Percentiles rank a stretch among this genome's conserved stretches.
phyloP scores from a whole-genome alignment of 2,797 vertebrate genomes.

The Chanos chanos region DNA sequence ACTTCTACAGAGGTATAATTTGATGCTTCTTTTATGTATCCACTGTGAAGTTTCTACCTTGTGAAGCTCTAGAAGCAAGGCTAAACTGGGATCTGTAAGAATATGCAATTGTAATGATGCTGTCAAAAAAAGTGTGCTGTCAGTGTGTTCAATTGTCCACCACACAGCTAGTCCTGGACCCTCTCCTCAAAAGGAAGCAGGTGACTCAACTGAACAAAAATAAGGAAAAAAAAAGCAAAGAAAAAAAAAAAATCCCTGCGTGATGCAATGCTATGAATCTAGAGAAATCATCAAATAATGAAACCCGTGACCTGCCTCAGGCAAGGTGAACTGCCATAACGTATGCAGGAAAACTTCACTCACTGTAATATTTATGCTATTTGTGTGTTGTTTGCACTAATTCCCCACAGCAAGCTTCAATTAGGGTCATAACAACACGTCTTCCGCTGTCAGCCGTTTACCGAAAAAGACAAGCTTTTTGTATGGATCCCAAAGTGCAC shows the following conservation, averaged over 20 bases:
- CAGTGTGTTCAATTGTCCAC: too few relatives aligned
- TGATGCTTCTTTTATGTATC: too few relatives aligned
- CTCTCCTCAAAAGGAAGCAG: slow-evolving; percentile 71
- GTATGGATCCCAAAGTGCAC: slow-evolving; percentile 36
- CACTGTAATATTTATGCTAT: slow-evolving; percentile 76
- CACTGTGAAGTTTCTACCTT: too few relatives aligned
- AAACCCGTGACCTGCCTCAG: slow-evolving; percentile 70
- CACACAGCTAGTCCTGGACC: too few relatives aligned
- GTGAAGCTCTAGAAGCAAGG: too few relatives aligned
- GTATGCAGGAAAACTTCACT: slow-evolving; percentile 79
- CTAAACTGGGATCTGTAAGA: too few relatives aligned
- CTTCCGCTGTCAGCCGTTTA: slow-evolving; percentile 59
- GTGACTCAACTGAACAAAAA: slow-evolving; percentile 76
- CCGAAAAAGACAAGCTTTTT: slow-evolving; percentile 55
- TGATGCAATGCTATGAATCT: slow-evolving; percentile 72
- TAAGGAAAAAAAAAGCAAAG: slow-evolving; percentile 76
- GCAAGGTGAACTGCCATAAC: slow-evolving; percentile 74
- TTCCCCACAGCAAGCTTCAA: slow-evolving; percentile 68
- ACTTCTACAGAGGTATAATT: too few relatives aligned
- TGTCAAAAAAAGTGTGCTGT: too few relatives aligned
- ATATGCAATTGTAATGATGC: neutral
- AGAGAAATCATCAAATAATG: slow-evolving; percentile 75
- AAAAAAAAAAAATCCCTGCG: slow-evolving; percentile 59
- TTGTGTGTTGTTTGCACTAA: slow-evolving; percentile 81
- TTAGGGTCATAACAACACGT: slow-evolving; percentile 62